phyloP scores from a whole-genome alignment of 92 coral and sea anemone genomes.

The Porites divaricata region DNA sequence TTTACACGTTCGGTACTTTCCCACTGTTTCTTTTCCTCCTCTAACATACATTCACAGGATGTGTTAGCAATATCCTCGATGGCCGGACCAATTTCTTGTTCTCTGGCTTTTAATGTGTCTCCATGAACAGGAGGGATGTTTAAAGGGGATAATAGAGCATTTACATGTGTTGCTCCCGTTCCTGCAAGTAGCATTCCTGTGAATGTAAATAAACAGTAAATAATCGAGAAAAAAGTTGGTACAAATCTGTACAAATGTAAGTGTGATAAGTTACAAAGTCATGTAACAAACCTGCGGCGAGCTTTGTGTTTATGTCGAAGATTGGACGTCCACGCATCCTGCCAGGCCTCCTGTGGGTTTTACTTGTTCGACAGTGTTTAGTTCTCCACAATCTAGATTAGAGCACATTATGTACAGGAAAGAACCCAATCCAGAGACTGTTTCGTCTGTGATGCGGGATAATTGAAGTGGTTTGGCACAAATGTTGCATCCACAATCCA shows the following conservation, averaged over 20 bases:
- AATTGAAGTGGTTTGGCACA: constrained; percentile 30
- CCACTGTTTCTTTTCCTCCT: constrained; percentile 9
- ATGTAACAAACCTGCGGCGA: background rate
- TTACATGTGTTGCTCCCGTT: constrained; percentile 54
- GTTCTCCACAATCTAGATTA: constrained; percentile 34
- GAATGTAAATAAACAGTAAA: too few relatives aligned
- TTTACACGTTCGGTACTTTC: background rate
- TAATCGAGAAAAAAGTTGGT: too few relatives aligned
- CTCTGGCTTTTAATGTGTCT: background rate
- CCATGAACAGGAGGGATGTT: constrained; percentile 33
- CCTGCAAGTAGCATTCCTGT: constrained; percentile 65
- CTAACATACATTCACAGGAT: background rate
- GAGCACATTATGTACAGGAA: constrained; percentile 22
- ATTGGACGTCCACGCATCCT: background rate
- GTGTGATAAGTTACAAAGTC: background rate
- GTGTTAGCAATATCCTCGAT: constrained; percentile 1
- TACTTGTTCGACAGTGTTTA: constrained; percentile 26
- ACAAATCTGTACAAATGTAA: background rate
- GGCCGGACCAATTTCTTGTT: background rate
- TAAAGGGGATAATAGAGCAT: constrained; percentile 37
- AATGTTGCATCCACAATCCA: constrained; percentile 1
- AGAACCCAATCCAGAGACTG: constrained; percentile 20
- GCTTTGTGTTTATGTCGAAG: constrained; percentile 23
- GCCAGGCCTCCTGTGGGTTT: background rate
- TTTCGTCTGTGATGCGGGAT: background rate